phyloP scores from a whole-genome alignment of 2,113 vertebrate species.

The Rhinoptilus africanus region DNA sequence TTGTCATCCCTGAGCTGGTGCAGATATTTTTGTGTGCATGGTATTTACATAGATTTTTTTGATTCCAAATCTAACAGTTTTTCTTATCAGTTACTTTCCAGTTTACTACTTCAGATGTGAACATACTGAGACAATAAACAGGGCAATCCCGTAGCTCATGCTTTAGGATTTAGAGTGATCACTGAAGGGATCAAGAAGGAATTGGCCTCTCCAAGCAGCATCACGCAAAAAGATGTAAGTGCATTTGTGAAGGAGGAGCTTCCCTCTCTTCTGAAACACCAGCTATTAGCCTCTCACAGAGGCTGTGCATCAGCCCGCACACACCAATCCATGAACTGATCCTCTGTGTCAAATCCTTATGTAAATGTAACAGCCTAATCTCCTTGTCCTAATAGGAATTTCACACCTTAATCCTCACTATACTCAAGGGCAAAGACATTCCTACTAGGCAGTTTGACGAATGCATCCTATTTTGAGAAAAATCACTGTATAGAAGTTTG shows the following conservation, averaged over 20 bases:
- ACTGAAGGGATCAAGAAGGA: background rate
- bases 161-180: background rate
- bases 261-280: background rate
- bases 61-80: background rate
- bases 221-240: background rate
- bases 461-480: background rate
- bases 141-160: background rate
- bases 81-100: background rate
- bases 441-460: background rate
- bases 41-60: background rate
- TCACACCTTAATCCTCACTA: conserved; percentile 27
- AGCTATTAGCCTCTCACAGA: background rate
- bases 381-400: conserved; percentile 39
- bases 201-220: background rate
- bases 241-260: background rate
- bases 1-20: background rate
- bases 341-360: conserved; percentile 28
- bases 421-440: background rate
- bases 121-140: background rate
- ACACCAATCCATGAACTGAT: background rate
- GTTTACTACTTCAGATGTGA: background rate
- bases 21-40: background rate
- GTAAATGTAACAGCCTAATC: conserved; percentile 44
- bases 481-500: background rate
- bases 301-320: background rate